Conservation (phyloP, 53 echinoderm and acorn worm genomes). For the Echinometra lucunter region DNA sequence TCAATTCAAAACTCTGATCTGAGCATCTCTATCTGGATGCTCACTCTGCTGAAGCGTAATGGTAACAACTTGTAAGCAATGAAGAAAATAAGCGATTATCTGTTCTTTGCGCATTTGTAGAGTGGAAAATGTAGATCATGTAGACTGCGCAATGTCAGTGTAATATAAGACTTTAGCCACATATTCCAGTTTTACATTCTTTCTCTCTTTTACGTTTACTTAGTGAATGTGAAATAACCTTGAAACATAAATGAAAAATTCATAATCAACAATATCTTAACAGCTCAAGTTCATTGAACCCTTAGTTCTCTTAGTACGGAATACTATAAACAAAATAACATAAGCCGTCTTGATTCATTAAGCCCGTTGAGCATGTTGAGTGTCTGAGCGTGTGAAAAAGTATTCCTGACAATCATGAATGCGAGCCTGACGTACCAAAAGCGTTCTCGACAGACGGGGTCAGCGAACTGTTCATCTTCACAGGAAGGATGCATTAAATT, state of each 20-base stretch:
- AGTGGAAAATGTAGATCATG: too few species aligned
- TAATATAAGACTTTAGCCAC: too few species aligned
- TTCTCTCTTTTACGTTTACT: too few species aligned
- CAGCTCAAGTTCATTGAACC: not conserved
- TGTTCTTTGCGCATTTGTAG: too few species aligned
- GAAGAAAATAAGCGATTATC: too few species aligned
- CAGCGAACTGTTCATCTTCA: not conserved
- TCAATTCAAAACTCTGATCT: not conserved
- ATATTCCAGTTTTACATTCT: too few species aligned
- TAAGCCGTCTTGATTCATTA: not conserved
- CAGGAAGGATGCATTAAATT: constrained; percentile 47
- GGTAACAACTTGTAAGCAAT: too few species aligned
- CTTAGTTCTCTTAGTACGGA: not conserved
- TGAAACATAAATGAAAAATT: too few species aligned
- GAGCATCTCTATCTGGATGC: not conserved
- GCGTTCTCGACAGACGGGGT: not conserved
- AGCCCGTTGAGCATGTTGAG: not conserved
- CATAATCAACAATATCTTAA: too few species aligned
- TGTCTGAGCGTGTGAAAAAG: constrained; percentile 6
- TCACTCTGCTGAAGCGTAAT: too few species aligned
- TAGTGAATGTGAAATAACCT: too few species aligned
- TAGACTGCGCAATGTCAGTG: too few species aligned
- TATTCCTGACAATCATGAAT: constrained; percentile 14
- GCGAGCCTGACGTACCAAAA: constrained; percentile 4
- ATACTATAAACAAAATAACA: not conserved